phyloP scores from a whole-genome alignment of 2,888 invertebrate genomes.

The Leptopterna dolabrata region DNA sequence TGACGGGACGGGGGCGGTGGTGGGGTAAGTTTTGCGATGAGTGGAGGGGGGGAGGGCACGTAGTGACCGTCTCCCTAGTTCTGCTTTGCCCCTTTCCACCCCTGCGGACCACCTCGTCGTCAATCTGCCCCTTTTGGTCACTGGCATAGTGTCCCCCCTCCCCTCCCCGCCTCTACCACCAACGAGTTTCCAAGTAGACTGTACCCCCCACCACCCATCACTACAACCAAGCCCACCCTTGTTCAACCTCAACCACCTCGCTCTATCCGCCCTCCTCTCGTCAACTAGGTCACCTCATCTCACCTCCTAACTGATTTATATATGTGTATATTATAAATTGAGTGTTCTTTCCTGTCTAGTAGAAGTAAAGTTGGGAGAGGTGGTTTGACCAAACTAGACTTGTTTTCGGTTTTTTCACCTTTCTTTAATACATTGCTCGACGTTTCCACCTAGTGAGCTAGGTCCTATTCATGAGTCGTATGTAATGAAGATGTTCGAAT shows the following conservation, averaged over 20 bases:
- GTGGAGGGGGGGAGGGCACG: background rate
- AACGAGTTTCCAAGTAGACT: background rate
- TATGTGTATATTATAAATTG: too few relatives aligned
- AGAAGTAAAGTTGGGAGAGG: too few relatives aligned
- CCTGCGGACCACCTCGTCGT: background rate
- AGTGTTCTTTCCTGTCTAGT: too few relatives aligned
- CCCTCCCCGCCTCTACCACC: too few relatives aligned
- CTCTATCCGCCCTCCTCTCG: background rate
- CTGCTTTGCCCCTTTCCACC: background rate
- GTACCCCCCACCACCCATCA: background rate
- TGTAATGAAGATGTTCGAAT: too few relatives aligned
- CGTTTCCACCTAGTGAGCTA: too few relatives aligned
- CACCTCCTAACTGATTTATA: background rate
- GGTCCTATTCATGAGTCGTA: too few relatives aligned
- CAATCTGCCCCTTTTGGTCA: background rate
- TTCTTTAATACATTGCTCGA: too few relatives aligned
- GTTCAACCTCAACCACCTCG: background rate
- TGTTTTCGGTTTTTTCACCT: too few relatives aligned
- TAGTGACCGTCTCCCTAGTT: conserved; percentile 9
- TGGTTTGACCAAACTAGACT: too few relatives aligned
- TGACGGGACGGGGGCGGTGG: background rate
- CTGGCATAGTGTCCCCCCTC: background rate
- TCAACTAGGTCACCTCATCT: background rate
- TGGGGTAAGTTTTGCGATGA: background rate
- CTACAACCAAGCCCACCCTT: too few relatives aligned